These are phyloP conservation scores for Melanchra persicariae DNA, from an alignment of 2,888 invertebrate species.

Conservation along the genomic window DNA sequence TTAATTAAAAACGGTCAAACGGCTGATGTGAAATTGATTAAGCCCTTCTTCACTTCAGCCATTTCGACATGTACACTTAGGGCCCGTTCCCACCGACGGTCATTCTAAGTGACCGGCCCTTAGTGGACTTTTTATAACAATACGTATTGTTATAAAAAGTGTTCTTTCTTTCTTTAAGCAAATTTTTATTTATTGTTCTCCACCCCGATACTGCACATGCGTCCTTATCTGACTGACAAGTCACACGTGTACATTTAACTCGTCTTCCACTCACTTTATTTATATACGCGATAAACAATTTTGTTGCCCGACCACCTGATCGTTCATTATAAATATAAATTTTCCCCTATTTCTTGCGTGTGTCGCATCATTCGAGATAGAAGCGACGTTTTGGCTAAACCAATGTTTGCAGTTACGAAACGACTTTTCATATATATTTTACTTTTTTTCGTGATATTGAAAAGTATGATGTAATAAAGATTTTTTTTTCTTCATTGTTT, in stretches of 20 bases:
- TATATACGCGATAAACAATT: constrained; percentile 59
- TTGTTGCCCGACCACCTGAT: constrained; percentile 56
- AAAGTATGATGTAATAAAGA: constrained; percentile 32
- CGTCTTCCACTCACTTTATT: constrained; percentile 56
- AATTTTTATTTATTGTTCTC: constrained; percentile 20
- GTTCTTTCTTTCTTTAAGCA: too few species aligned
- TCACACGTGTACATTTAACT: constrained; percentile 57
- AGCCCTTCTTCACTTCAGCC: background rate
- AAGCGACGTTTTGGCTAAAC: constrained; percentile 7
- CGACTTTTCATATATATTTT: background rate
- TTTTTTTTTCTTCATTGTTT: constrained; percentile 12
- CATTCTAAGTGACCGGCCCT: too few species aligned
- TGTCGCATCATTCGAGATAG: background rate
- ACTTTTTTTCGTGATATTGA: constrained; percentile 29
- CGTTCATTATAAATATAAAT: constrained; percentile 43
- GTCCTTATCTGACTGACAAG: constrained; percentile 40
- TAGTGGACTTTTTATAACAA: too few species aligned
- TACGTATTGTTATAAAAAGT: constrained; percentile 14
- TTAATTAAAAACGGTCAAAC: constrained; percentile 30
- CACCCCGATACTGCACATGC: constrained; percentile 13
- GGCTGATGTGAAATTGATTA: constrained; percentile 7
- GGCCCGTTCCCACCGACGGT: too few species aligned
- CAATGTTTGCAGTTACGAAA: constrained; percentile 23
- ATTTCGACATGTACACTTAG: constrained; percentile 18
- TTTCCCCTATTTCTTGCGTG: constrained; percentile 24